Percentiles rank a stretch among this genome's conserved stretches.
phyloP scores from a whole-genome alignment of 1,140 invertebrate species.

The Pogonomyrmex californicus region DNA sequence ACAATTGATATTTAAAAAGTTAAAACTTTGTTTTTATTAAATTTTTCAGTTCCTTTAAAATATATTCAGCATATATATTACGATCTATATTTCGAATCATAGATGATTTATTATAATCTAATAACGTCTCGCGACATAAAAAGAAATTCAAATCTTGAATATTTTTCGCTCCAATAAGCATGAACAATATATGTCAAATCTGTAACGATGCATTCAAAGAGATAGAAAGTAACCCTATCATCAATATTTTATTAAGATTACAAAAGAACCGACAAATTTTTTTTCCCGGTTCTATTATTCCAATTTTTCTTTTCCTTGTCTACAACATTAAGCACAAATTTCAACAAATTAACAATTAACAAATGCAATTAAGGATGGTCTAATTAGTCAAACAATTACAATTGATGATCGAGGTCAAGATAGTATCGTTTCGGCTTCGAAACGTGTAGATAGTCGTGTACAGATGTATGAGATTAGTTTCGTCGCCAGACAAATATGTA shows the following conservation, averaged over 20 bases:
- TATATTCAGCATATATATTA: neutral
- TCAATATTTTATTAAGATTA: neutral
- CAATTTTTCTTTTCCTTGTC: neutral
- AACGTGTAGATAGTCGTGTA: neutral
- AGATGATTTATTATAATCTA: neutral
- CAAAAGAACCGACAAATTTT: neutral
- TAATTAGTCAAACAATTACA: conserved; percentile 8
- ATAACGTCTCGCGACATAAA: conserved; percentile 11
- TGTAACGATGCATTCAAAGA: neutral
- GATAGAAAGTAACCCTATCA: conserved; percentile 16
- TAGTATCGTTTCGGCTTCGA: conserved; percentile 6
- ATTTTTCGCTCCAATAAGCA: conserved; percentile 26
- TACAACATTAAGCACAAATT: neutral
- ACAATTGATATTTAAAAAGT: neutral
- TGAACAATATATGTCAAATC: conserved; percentile 19
- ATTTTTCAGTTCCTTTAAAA: neutral
- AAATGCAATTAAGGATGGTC: neutral
- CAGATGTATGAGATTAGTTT: neutral
- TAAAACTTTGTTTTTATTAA: neutral
- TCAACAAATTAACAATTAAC: neutral
- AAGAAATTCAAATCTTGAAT: conserved; percentile 39
- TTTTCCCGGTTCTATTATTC: neutral
- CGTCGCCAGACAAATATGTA: conserved; percentile 2
- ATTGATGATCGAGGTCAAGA: conserved; percentile 12
- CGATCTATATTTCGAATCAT: neutral